Conservation (phyloP, 2,113 vertebrate genomes). For the Furnarius figulus region DNA sequence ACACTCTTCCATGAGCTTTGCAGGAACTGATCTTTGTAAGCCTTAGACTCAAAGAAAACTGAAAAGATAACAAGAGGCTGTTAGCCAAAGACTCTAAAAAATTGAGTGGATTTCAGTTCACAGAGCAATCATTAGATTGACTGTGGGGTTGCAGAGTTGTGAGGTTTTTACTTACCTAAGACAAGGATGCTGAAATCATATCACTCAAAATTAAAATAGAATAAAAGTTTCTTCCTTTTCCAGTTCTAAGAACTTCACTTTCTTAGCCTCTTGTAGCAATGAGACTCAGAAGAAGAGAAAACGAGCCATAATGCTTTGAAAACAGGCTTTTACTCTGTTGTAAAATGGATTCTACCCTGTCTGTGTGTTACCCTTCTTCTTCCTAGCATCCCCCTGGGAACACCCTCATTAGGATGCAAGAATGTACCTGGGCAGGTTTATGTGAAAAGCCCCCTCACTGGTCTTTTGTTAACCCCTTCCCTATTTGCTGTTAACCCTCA, state of each 20-base stretch:
- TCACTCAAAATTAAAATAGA: background rate
- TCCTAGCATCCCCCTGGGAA: too few relatives aligned
- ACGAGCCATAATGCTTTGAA: too few relatives aligned
- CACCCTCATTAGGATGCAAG: too few relatives aligned
- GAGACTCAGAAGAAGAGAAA: too few relatives aligned
- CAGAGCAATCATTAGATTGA: background rate
- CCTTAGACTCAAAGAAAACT: background rate
- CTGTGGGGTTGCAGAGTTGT: background rate
- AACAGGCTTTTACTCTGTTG: too few relatives aligned
- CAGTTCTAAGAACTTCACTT: background rate
- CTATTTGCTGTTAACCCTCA: too few relatives aligned
- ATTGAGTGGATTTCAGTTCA: background rate
- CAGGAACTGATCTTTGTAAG: background rate
- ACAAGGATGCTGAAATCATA: background rate
- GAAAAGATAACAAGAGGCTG: background rate
- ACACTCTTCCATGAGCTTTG: background rate
- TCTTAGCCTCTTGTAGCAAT: background rate
- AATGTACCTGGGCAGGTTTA: too few relatives aligned
- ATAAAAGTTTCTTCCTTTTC: background rate
- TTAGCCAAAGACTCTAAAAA: background rate
- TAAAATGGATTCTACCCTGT: too few relatives aligned
- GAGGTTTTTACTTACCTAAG: background rate
- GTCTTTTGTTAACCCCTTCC: too few relatives aligned
- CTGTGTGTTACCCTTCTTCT: too few relatives aligned
- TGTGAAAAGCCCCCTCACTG: too few relatives aligned